Evolutionary conservation across 2,113 vertebrate genomes (phyloP).

Genomic region (Prionailurus viverrinus): DNA sequence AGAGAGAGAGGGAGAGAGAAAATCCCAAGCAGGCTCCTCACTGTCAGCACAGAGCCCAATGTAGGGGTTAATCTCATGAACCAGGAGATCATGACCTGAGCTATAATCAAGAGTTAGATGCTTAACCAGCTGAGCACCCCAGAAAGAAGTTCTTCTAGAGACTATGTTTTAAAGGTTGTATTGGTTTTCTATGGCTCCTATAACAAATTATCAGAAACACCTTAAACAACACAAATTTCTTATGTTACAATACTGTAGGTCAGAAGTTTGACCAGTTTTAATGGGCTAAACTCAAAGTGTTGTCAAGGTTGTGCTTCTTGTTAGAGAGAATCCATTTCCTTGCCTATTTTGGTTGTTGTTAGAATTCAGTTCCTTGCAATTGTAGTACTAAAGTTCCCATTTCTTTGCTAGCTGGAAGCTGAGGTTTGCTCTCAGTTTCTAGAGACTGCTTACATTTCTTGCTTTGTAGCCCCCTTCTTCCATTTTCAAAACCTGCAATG

Average conservation of each 20-base stretch:
- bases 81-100: too few relatives aligned
- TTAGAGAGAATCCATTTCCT: neutral
- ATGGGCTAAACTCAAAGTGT: neutral
- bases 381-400: neutral
- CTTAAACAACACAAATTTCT: neutral
- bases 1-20: too few relatives aligned
- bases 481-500: neutral
- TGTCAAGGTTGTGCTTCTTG: neutral
- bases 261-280: neutral
- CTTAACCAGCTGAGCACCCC: too few relatives aligned
- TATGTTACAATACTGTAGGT: neutral
- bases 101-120: too few relatives aligned
- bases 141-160: neutral
- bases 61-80: too few relatives aligned
- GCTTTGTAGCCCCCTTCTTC: neutral
- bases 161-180: neutral
- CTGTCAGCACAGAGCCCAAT: too few relatives aligned
- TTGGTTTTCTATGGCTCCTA: slow-evolving; percentile 7
- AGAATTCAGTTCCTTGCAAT: neutral
- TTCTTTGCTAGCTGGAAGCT: neutral
- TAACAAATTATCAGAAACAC: neutral
- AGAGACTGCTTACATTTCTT: neutral
- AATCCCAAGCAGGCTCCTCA: too few relatives aligned
- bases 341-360: neutral
- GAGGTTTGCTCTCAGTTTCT: neutral